phyloP scores from a whole-genome alignment of 2,888 invertebrate species.

The Tridacna crocea region DNA sequence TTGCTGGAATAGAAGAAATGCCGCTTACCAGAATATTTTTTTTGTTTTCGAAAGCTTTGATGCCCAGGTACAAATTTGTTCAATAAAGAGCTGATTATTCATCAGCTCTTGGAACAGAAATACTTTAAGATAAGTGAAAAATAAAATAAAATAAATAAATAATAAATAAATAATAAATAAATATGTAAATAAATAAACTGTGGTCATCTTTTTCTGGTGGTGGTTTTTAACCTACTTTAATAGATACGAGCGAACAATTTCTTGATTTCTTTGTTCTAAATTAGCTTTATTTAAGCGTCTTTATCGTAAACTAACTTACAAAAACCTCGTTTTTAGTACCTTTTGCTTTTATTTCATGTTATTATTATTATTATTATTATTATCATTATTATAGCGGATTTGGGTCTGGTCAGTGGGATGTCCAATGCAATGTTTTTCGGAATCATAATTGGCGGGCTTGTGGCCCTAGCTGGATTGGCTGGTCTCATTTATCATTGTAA shows the following conservation, averaged over 20 bases:
- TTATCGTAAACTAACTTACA: background rate
- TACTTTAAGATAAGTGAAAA: too few relatives aligned
- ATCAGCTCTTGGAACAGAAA: background rate
- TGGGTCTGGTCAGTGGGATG: constrained; percentile 48
- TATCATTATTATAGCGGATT: constrained; percentile 38
- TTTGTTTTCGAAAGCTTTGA: background rate
- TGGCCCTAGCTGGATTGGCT: constrained; percentile 32
- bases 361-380: background rate
- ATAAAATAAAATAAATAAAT: too few relatives aligned
- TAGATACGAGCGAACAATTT: too few relatives aligned
- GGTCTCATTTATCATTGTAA: constrained; percentile 58
- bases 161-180: too few relatives aligned
- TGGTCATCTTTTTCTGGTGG: too few relatives aligned
- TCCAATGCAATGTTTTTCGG: constrained; percentile 55
- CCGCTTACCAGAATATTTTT: background rate
- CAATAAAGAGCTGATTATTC: background rate
- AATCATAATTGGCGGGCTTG: constrained; percentile 47
- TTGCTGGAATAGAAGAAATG: background rate
- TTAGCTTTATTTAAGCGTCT: background rate
- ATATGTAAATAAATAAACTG: too few relatives aligned
- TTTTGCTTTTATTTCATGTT: background rate
- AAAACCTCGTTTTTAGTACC: background rate
- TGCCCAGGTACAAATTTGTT: background rate
- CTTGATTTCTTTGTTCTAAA: background rate
- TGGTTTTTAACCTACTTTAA: too few relatives aligned